Evolutionary conservation across 2,888 invertebrate genomes (phyloP).

Genomic region (Tenthredo amoena): DNA sequence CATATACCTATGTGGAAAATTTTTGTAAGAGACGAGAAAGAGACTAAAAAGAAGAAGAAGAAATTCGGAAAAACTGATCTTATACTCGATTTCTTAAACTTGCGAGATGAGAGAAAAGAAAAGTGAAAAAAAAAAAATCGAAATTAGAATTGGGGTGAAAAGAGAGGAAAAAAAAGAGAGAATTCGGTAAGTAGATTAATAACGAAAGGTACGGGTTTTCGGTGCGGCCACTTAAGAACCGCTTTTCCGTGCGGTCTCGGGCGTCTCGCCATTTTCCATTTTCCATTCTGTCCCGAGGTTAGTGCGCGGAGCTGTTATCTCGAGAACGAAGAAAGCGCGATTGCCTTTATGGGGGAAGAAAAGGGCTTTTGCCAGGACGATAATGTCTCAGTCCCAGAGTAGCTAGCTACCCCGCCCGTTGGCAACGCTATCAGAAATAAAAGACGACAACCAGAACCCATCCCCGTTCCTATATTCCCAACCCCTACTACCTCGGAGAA

Average conservation of each 20-base stretch:
- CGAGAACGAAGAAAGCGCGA: conserved; percentile 76
- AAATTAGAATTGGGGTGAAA: conserved; percentile 48
- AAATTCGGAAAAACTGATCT: neutral
- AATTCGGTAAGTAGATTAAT: conserved; percentile 20
- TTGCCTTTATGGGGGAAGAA: conserved; percentile 79
- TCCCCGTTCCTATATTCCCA: neutral
- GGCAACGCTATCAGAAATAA: conserved; percentile 49
- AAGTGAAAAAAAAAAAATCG: conserved; percentile 57
- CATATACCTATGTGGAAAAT: neutral
- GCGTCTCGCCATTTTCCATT: conserved; percentile 42
- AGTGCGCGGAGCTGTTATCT: conserved; percentile 71
- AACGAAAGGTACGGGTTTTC: conserved; percentile 16
- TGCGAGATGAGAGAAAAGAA: conserved; percentile 16
- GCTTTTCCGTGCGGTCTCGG: conserved; percentile 57
- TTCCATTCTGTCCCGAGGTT: conserved; percentile 30
- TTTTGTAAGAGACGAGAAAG: conserved; percentile 44
- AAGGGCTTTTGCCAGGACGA: conserved; percentile 77
- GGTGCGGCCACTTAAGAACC: conserved; percentile 59
- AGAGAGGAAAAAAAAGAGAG: neutral
- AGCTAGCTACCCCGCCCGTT: conserved; percentile 22
- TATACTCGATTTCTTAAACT: neutral
- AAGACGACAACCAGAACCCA: conserved; percentile 23
- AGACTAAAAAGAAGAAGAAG: conserved; percentile 49
- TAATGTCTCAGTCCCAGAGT: conserved; percentile 72
- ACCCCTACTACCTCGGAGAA: neutral